These are phyloP conservation scores for Scelioninae gen. 1 DNA, from an alignment of 2,888 invertebrate species.

Conservation along the genomic window DNA sequence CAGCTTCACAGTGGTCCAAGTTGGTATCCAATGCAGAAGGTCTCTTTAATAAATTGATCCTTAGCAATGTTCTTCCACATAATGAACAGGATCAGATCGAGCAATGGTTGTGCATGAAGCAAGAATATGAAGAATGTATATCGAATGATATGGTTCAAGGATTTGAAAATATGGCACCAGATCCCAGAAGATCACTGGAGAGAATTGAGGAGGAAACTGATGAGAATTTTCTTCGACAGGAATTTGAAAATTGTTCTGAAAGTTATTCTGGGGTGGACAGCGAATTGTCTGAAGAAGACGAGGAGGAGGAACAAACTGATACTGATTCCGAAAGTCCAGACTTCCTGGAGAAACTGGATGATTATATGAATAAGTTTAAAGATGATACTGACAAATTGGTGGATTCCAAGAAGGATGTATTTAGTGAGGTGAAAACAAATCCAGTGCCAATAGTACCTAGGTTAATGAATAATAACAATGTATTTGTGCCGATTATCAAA, in stretches of 20 bases:
- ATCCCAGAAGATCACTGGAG: slow-evolving; percentile 85
- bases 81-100: slow-evolving; percentile 91
- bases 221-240: slow-evolving; percentile 78
- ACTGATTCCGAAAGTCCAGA: slow-evolving; percentile 87
- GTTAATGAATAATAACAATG: slow-evolving; percentile 76
- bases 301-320: slow-evolving; percentile 85
- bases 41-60: slow-evolving; percentile 90
- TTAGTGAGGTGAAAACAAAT: slow-evolving; percentile 73
- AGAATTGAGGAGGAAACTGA: slow-evolving; percentile 86
- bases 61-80: slow-evolving; percentile 89
- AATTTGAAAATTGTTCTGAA: slow-evolving; percentile 81
- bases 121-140: slow-evolving; percentile 94
- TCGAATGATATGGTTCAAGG: slow-evolving; percentile 85
- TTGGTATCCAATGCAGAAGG: slow-evolving; percentile 93
- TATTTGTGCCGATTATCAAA: slow-evolving; percentile 77
- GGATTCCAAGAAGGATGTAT: slow-evolving; percentile 78
- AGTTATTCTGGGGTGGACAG: slow-evolving; percentile 83
- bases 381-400: slow-evolving; percentile 88
- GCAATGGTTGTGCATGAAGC: slow-evolving; percentile 93
- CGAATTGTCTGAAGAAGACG: slow-evolving; percentile 83
- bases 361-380: slow-evolving; percentile 89
- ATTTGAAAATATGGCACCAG: slow-evolving; percentile 81
- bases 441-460: slow-evolving; percentile 73
- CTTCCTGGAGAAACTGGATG: slow-evolving; percentile 89
- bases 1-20: slow-evolving; percentile 92